Percentiles rank a stretch among this genome's conserved stretches.
Evolutionary conservation across 2,113 vertebrate genomes (phyloP).

Genomic region (Trinectes maculatus): DNA sequence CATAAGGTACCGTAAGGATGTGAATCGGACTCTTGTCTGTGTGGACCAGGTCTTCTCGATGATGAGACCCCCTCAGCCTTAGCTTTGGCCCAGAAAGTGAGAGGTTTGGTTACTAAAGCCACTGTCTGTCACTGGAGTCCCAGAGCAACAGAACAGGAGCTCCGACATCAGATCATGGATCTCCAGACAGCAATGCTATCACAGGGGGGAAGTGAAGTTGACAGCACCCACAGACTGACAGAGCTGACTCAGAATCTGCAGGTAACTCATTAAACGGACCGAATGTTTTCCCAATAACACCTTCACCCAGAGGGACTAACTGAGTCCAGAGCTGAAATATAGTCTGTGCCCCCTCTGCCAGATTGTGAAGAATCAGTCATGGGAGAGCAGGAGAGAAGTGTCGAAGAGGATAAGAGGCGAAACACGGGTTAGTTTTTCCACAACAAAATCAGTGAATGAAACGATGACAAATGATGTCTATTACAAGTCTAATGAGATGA

Average conservation of each 20-base stretch:
- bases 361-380: constrained; percentile 78
- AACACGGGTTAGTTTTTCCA: constrained; percentile 49
- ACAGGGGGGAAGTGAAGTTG: constrained; percentile 35
- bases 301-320: neutral
- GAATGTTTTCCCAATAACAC: neutral
- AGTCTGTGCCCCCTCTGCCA: constrained; percentile 38
- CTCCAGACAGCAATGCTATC: constrained; percentile 75
- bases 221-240: constrained; percentile 64
- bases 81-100: constrained; percentile 65
- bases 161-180: constrained; percentile 65
- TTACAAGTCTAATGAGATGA: neutral
- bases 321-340: neutral
- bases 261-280: constrained; percentile 65
- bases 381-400: constrained; percentile 67
- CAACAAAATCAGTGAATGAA: no score
- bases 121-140: constrained; percentile 78
- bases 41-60: constrained; percentile 48
- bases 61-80: constrained; percentile 63
- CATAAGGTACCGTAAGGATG: no score
- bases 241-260: constrained; percentile 81
- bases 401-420: constrained; percentile 58
- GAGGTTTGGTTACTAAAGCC: constrained; percentile 66
- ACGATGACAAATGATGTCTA: neutral
- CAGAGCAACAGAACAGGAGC: constrained; percentile 25
- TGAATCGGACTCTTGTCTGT: neutral